Conservation (phyloP, 2,888 invertebrate species). For the Drosophila kanekoi region DNA sequence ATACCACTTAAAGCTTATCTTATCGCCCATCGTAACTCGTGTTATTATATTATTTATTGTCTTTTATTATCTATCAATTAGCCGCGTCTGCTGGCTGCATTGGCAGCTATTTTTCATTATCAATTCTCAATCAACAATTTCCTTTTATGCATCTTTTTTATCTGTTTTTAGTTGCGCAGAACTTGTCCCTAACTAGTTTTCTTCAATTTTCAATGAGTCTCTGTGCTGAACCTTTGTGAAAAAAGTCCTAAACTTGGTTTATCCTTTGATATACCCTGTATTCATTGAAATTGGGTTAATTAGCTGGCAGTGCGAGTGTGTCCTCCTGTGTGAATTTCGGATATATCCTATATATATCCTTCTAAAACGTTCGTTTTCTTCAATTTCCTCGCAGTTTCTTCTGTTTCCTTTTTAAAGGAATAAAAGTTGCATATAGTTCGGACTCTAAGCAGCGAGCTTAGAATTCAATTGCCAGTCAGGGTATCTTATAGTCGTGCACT, state of each 20-base stretch:
- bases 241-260: too few relatives aligned
- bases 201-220: constrained; percentile 5
- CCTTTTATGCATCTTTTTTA: not conserved
- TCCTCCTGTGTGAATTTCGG: too few relatives aligned
- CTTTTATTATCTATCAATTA: constrained; percentile 21
- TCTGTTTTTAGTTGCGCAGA: not conserved
- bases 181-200: not conserved
- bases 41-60: constrained; percentile 9
- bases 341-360: too few relatives aligned
- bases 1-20: constrained; percentile 23
- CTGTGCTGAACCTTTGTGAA: constrained; percentile 6
- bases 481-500: too few relatives aligned
- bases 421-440: too few relatives aligned
- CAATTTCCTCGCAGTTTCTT: too few relatives aligned
- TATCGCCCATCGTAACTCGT: constrained; percentile 11
- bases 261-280: not conserved
- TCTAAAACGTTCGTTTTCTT: too few relatives aligned
- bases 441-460: too few relatives aligned
- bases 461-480: too few relatives aligned
- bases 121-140: not conserved
- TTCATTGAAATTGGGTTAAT: too few relatives aligned
- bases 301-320: too few relatives aligned
- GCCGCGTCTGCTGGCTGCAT: not conserved
- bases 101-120: not conserved
- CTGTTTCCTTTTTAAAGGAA: too few relatives aligned